phyloP scores from a whole-genome alignment of 2,888 invertebrate species.

The Melieria omissa region DNA sequence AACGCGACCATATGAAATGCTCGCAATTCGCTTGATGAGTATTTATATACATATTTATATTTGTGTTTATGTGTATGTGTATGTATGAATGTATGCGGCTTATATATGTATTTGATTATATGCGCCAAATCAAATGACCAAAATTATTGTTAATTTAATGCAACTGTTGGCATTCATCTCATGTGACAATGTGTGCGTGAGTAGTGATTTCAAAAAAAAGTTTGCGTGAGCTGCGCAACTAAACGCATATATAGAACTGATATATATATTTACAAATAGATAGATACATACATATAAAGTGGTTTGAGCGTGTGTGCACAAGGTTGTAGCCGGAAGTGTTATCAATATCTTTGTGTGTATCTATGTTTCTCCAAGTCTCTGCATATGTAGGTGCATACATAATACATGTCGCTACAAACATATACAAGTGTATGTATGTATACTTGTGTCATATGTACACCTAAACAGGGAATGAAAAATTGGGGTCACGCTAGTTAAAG shows the following conservation, averaged over 20 bases:
- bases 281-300: not conserved
- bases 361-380: no score
- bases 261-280: not conserved
- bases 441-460: no score
- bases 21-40: no score
- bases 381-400: no score
- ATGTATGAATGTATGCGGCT: not conserved
- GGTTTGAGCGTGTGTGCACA: no score
- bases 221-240: not conserved
- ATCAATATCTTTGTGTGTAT: no score
- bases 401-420: no score
- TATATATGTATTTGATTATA: not conserved
- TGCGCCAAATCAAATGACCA: not conserved
- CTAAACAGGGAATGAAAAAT: no score
- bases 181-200: not conserved
- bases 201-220: not conserved
- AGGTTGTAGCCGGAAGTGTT: no score
- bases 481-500: no score
- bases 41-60: not conserved
- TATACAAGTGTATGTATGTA: no score
- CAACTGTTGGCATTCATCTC: slow-evolving; percentile 28
- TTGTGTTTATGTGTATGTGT: not conserved
- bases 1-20: no score
- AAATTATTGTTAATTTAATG: slow-evolving; percentile 31
- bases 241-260: not conserved